A percentile compares a stretch with the other conserved stretches of the same genome.
phyloP scores from a whole-genome alignment of 2,797 vertebrate genomes.

The Danio jaintianensis region DNA sequence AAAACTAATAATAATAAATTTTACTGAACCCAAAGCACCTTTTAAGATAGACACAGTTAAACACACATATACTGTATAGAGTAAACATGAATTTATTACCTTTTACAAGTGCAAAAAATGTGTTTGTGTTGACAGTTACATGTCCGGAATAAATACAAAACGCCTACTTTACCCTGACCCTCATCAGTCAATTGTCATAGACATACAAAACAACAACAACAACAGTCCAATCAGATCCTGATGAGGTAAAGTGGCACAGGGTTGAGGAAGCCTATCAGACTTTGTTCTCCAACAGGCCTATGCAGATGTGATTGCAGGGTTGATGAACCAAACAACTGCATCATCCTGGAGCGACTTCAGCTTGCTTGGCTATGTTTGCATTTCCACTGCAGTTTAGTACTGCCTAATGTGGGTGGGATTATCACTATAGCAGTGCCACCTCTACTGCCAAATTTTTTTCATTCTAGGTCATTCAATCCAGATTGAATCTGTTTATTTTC shows the following conservation, averaged over 20 bases:
- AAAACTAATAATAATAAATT: too few relatives aligned
- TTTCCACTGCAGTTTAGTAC: neutral
- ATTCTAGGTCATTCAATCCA: too few relatives aligned
- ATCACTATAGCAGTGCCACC: too few relatives aligned
- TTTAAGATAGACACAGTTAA: neutral
- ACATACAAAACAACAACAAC: neutral
- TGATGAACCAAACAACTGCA: neutral
- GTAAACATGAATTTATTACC: neutral
- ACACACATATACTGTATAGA: neutral
- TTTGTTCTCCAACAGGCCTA: constrained; percentile 28
- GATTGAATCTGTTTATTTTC: too few relatives aligned
- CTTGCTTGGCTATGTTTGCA: too few relatives aligned
- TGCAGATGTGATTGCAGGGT: constrained; percentile 42
- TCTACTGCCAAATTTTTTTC: too few relatives aligned
- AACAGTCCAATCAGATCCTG: constrained; percentile 5
- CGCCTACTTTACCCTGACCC: neutral
- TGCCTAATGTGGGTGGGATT: too few relatives aligned
- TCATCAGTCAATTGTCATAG: neutral
- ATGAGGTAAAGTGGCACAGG: neutral
- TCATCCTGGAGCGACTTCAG: neutral
- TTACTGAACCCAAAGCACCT: too few relatives aligned
- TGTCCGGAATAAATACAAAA: neutral
- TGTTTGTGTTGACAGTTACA: neutral
- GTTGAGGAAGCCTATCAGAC: constrained; percentile 31
- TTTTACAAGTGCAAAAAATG: neutral